Base-by-base conservation (phyloP, 2,113 vertebrate species). In the Scalopus aquaticus region DNA sequence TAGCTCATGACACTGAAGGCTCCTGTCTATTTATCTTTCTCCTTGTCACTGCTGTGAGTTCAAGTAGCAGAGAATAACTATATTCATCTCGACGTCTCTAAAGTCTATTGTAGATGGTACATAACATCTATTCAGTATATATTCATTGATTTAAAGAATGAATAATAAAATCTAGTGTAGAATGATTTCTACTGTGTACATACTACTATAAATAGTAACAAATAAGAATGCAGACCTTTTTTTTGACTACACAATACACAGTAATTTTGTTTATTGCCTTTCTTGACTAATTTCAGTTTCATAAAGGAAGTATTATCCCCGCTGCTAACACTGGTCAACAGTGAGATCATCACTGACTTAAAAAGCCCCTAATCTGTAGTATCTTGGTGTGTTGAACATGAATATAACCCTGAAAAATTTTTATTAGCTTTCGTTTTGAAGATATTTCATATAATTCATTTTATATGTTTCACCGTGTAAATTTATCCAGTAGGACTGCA, bases 181-280 rank as follows among this genome's bases (percentile, higher is more conserved):
- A 69, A 62, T 82, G 2, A 49, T 2, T 80, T 73, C 44, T 7
- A 26, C 19, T 26, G 42, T 76, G 90, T 88, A 49, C 8, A 13
- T 72, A 42, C 69, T 65, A 35, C 39, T 32, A 58, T 78, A 28
- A 17, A 3, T n/a, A 42, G 15, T 56, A 73, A 65, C 60, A 44
- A 19, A 10, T 5, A 85, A 73, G 20, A 24, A 70, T 20, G 35
- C 4, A 60, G 26, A 32, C 44, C 13, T 37, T 46, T 94, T 67
- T 81, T 67, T 81, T 60, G 19, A 91, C 84, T 95, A 15, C 19
- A n/a, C n/a, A n/a, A n/a, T n/a, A n/a, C n/a, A 9, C n/a, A 49
- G 17, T 42, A n/a, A 64, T 80, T 80, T 96, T 83, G 7, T 70
- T 94, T 88, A 44, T 77, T 60, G 22, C 39, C 69, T 85, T 64